A percentile compares a stretch with the other conserved stretches of the same genome.
These are phyloP conservation scores for Sclerodermus sp. DNA, from an alignment of 2,888 invertebrate species.

Conservation along the genomic window DNA sequence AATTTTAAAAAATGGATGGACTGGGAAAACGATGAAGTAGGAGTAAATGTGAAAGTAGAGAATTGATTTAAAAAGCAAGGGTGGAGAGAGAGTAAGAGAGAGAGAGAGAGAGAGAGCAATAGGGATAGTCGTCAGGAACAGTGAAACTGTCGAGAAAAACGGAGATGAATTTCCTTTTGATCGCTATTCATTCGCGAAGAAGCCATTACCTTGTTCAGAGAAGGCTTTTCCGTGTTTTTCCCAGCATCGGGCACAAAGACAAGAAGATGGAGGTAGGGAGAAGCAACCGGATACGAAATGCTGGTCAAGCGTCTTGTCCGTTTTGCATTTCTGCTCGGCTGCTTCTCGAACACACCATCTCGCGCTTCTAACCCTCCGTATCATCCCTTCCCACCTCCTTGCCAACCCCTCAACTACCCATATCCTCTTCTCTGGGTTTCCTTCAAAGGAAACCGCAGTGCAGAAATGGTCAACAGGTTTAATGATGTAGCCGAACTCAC, in stretches of 20 bases:
- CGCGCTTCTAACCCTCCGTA: too few relatives aligned
- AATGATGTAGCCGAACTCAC: conserved; percentile 51
- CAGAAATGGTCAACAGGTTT: conserved; percentile 42
- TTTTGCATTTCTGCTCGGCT: conserved; percentile 51
- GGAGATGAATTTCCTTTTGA: conserved; percentile 17
- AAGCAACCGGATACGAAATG: conserved; percentile 6
- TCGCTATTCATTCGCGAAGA: conserved; percentile 1
- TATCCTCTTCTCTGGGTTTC: conserved; percentile 7
- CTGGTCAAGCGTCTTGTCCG: conserved; percentile 13
- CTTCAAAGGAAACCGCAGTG: conserved; percentile 54
- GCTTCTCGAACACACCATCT: conserved; percentile 22
- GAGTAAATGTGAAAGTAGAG: too few relatives aligned
- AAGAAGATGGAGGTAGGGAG: background rate
- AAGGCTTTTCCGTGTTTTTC: background rate
- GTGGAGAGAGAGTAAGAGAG: too few relatives aligned
- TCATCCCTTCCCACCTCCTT: background rate
- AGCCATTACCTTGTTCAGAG: background rate
- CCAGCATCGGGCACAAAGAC: too few relatives aligned
- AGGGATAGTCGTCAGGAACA: too few relatives aligned
- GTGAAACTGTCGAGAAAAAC: conserved; percentile 12
- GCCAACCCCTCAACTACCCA: conserved; percentile 21
- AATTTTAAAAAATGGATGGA: too few relatives aligned
- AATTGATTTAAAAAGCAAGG: too few relatives aligned
- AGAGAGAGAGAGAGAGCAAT: too few relatives aligned
- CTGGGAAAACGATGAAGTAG: too few relatives aligned